phyloP scores from a whole-genome alignment of 2,113 vertebrate genomes.

The Neodontobutis hainanensis region DNA sequence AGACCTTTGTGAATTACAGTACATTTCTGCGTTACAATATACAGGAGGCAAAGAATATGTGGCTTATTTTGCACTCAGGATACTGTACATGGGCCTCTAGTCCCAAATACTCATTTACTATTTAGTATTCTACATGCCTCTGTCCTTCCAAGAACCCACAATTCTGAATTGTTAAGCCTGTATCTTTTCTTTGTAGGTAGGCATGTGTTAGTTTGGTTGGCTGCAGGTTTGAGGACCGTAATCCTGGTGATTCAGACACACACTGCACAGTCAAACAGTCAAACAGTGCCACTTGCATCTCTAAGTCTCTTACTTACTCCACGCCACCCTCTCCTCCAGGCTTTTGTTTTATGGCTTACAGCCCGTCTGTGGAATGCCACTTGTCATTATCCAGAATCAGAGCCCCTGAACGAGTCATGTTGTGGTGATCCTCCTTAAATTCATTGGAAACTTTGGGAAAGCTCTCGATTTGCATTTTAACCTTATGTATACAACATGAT shows the following conservation, averaged over 20 bases:
- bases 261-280: slow-evolving; percentile 22
- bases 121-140: slow-evolving; percentile 32
- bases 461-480: background rate
- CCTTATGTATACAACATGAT: background rate
- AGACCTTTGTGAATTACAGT: too few relatives aligned
- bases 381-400: slow-evolving; percentile 53
- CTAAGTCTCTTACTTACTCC: slow-evolving; percentile 14
- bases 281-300: slow-evolving; percentile 23
- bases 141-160: slow-evolving; percentile 15
- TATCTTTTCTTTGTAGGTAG: slow-evolving; percentile 28
- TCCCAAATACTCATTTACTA: background rate
- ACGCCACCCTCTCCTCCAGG: slow-evolving; percentile 19
- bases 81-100: background rate
- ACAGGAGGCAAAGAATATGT: too few relatives aligned
- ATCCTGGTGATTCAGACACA: slow-evolving; percentile 27
- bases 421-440: background rate
- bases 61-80: background rate
- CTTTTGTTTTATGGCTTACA: slow-evolving; percentile 59
- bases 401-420: slow-evolving; percentile 5
- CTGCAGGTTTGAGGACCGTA: slow-evolving; percentile 30
- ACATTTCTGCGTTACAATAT: too few relatives aligned
- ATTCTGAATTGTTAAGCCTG: slow-evolving; percentile 41
- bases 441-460: background rate
- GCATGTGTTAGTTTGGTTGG: slow-evolving; percentile 28
- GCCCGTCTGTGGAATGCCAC: slow-evolving; percentile 58